Evolutionary conservation across 2,113 vertebrate species (phyloP).

Genomic region (Illadopsis cleaveri): DNA sequence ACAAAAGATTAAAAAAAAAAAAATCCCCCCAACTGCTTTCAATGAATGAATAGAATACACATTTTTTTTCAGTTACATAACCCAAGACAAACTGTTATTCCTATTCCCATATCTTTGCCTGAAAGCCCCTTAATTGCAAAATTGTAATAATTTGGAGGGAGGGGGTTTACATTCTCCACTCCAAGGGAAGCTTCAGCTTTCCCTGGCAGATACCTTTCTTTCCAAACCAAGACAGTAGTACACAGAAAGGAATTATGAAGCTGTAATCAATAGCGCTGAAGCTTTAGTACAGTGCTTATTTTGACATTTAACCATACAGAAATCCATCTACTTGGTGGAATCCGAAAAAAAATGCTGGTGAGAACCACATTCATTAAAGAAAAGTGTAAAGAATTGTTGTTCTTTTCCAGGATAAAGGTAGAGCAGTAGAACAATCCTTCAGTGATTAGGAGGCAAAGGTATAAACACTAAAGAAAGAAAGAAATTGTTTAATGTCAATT

Average conservation of each 20-base stretch:
- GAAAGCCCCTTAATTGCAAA: too few relatives aligned
- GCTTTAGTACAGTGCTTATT: neutral
- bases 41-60: too few relatives aligned
- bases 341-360: neutral
- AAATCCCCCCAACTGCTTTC: too few relatives aligned
- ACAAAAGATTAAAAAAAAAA: too few relatives aligned
- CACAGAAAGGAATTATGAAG: neutral
- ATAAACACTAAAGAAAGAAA: neutral
- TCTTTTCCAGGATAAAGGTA: neutral
- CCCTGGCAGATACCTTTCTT: too few relatives aligned
- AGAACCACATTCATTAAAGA: neutral
- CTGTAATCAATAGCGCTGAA: neutral
- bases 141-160: too few relatives aligned
- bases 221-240: neutral
- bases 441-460: neutral
- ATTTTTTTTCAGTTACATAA: too few relatives aligned
- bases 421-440: neutral
- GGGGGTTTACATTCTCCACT: too few relatives aligned
- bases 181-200: too few relatives aligned
- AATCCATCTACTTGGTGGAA: neutral
- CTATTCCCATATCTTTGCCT: too few relatives aligned
- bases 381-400: neutral
- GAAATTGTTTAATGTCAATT: neutral
- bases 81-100: too few relatives aligned
- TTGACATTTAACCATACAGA: neutral